Evolutionary conservation across 2,113 vertebrate genomes (phyloP).

Genomic region (Sebastes schlegelii): DNA sequence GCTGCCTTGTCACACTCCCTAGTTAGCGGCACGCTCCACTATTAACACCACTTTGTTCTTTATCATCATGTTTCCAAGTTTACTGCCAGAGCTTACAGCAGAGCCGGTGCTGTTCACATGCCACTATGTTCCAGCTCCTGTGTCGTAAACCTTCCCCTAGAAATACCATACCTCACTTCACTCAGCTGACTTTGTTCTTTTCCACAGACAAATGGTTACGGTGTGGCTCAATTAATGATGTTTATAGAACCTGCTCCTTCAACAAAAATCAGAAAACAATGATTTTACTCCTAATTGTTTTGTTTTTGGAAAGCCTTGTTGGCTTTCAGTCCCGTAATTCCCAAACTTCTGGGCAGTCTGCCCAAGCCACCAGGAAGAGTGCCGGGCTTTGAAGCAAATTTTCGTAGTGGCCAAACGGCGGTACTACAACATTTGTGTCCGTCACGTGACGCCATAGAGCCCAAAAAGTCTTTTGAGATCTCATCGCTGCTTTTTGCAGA

Average conservation of each 20-base stretch:
- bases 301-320: too few species aligned
- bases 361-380: too few species aligned
- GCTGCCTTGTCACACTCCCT: conserved; percentile 51
- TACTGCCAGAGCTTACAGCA: conserved; percentile 29
- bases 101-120: conserved; percentile 23
- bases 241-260: not conserved
- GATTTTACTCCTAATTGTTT: too few species aligned
- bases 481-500: too few species aligned
- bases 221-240: not conserved
- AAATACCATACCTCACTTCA: conserved; percentile 49
- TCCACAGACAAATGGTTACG: conserved; percentile 20
- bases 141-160: conserved; percentile 41
- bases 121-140: conserved; percentile 12
- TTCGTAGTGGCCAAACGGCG: too few species aligned
- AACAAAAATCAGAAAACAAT: not conserved
- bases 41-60: conserved; percentile 70
- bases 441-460: too few species aligned
- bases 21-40: conserved; percentile 52
- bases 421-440: too few species aligned
- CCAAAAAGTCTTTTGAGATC: too few species aligned
- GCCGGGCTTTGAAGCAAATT: too few species aligned
- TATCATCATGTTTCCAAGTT: conserved; percentile 62
- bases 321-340: not conserved
- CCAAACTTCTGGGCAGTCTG: not conserved
- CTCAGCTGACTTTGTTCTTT: conserved; percentile 52